phyloP scores from a whole-genome alignment of 1,140 invertebrate genomes.

The Homarus americanus region DNA sequence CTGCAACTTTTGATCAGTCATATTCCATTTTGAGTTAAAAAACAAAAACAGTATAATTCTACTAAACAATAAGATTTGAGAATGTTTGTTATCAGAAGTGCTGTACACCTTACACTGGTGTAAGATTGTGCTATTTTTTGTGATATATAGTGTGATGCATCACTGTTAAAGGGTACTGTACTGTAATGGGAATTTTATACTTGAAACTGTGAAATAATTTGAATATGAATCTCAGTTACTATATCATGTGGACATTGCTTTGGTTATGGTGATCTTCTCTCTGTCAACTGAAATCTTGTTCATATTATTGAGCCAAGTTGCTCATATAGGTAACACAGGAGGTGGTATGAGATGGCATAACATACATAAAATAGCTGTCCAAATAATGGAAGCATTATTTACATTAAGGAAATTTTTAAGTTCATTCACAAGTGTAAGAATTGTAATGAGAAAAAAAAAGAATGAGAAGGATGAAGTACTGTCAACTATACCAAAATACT shows the following conservation, averaged over 20 bases:
- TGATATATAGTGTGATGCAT: constrained; percentile 24
- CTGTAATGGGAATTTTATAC: neutral
- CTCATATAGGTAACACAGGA: neutral
- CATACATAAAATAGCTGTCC: neutral
- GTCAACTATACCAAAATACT: neutral
- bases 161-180: neutral
- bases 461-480: neutral
- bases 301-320: neutral
- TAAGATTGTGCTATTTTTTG: constrained; percentile 6
- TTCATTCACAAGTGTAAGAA: neutral
- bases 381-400: neutral
- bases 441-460: neutral
- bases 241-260: constrained; percentile 11
- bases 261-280: neutral
- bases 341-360: neutral
- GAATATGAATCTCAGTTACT: neutral
- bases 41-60: neutral
- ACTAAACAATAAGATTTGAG: neutral
- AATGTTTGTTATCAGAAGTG: neutral
- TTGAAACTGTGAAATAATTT: neutral
- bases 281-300: neutral
- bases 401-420: neutral
- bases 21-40: too few relatives aligned
- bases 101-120: constrained; percentile 12
- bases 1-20: too few relatives aligned